Percentiles rank a stretch among this genome's conserved stretches.
Evolutionary conservation across 2,888 invertebrate species (phyloP).

Genomic region (Amitus sp.): DNA sequence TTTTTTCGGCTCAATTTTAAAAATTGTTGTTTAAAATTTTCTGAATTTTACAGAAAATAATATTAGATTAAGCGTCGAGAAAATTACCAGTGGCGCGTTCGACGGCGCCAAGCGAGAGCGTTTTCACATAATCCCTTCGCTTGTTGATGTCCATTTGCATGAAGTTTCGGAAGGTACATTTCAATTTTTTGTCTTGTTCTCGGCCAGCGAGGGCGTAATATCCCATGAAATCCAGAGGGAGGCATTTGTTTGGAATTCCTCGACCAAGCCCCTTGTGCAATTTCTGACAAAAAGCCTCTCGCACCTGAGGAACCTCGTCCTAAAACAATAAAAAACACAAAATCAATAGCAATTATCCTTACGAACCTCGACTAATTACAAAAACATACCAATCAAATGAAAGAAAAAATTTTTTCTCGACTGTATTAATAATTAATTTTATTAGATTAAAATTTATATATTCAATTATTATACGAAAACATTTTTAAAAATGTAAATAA

Average conservation of each 20-base stretch:
- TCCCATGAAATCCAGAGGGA: constrained; percentile 97
- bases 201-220: constrained; percentile 91
- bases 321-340: constrained; percentile 53
- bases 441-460: too few relatives aligned
- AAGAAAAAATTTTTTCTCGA: too few relatives aligned
- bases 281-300: constrained; percentile 89
- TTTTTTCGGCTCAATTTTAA: too few relatives aligned
- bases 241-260: constrained; percentile 87
- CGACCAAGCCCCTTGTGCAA: constrained; percentile 88
- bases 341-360: too few relatives aligned
- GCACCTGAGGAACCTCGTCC: constrained; percentile 87
- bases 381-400: too few relatives aligned
- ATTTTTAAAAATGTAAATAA: too few relatives aligned
- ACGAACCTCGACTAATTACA: too few relatives aligned
- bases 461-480: too few relatives aligned
- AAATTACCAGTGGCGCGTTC: constrained; percentile 64
- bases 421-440: too few relatives aligned
- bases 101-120: constrained; percentile 76
- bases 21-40: too few relatives aligned
- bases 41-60: too few relatives aligned
- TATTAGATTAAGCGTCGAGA: too few relatives aligned
- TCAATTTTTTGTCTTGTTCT: constrained; percentile 84
- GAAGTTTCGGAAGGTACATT: constrained; percentile 77
- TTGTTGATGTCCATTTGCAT: constrained; percentile 89
- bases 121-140: constrained; percentile 90